These are phyloP conservation scores for Phataginus tricuspis DNA, from an alignment of 2,797 vertebrate species.

Conservation along the genomic window DNA sequence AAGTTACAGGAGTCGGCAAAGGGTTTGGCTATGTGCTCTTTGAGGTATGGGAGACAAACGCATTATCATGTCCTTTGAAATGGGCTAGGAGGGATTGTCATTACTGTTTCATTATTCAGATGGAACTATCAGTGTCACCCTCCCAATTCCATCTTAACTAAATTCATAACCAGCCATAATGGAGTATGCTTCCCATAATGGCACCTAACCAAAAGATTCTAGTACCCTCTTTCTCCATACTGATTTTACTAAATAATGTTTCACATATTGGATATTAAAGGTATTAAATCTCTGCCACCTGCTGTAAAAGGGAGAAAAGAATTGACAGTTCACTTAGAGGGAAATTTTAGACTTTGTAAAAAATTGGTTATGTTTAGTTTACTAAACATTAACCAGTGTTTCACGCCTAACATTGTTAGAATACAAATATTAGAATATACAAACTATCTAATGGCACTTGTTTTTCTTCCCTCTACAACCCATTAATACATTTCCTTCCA, in stretches of 20 bases:
- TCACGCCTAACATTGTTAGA: background rate
- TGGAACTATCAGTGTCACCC: background rate
- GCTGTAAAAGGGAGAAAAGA: background rate
- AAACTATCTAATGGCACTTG: background rate
- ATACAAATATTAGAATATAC: background rate
- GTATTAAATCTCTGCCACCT: background rate
- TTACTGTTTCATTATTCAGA: background rate
- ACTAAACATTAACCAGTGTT: background rate
- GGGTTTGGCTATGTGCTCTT: slow-evolving; percentile 98
- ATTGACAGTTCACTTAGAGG: background rate
- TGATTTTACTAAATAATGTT: background rate
- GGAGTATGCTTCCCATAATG: background rate
- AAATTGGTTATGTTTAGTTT: background rate
- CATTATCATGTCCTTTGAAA: background rate
- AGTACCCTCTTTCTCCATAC: background rate
- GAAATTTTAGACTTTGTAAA: background rate
- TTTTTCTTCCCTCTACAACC: background rate
- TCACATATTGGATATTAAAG: background rate
- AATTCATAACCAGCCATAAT: background rate
- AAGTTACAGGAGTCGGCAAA: slow-evolving; percentile 91
- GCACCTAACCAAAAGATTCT: background rate
- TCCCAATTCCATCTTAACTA: background rate
- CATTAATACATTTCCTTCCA: background rate
- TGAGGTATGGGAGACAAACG: slow-evolving; percentile 84
- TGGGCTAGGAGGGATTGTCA: background rate